Base-by-base conservation (phyloP, 2,113 vertebrate genomes). In the Ammodytes dubius region DNA sequence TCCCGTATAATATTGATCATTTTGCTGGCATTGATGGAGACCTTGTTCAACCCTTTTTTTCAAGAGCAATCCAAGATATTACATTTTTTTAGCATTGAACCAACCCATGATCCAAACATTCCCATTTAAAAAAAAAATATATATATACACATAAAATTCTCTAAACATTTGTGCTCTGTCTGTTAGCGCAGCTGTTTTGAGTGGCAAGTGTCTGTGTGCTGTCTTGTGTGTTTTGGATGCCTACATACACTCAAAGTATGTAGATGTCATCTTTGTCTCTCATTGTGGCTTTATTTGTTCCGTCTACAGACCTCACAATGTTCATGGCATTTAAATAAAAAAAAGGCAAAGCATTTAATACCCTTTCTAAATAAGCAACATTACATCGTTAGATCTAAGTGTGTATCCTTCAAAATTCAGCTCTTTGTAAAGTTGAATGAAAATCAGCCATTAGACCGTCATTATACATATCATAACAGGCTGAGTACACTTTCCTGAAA, bases 401-500 rank as follows among this genome's bases (percentile, higher is more conserved):
- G 8, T 67, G 58, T 56, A 27, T 58, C 42, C 45, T 77, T n/a
- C 27, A 27, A 83, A 59, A 65, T 68, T 5, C 15, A 79, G 56
- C 27, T 63, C 61, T 54, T 54, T 65, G 6, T 35, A 0, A 47
- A 39, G 43, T 13, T 45, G 4, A 47, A 47, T 75, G 2, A 66
- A 77, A 79, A 68, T 73, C 65, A 64, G 39, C 58, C 70, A 69
- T 81, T 73, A 70, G 58, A 76, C 60, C 43, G 58, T 81, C 76
- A 81, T 89, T 73, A 27, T 27, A 80, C 43, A 58, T 86, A 60
- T 69, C 72, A 78, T 64, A 58, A 70, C 27, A 77, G 50, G 60
- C 82, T 59, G 50, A 77, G 19, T 49, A 73, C 70, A 82, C 81
- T 78, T 86, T 80, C 71, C 74, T 77, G 63, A 88, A 89, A 79